phyloP scores from a whole-genome alignment of 2,113 vertebrate genomes.

The Zosterops lateralis region DNA sequence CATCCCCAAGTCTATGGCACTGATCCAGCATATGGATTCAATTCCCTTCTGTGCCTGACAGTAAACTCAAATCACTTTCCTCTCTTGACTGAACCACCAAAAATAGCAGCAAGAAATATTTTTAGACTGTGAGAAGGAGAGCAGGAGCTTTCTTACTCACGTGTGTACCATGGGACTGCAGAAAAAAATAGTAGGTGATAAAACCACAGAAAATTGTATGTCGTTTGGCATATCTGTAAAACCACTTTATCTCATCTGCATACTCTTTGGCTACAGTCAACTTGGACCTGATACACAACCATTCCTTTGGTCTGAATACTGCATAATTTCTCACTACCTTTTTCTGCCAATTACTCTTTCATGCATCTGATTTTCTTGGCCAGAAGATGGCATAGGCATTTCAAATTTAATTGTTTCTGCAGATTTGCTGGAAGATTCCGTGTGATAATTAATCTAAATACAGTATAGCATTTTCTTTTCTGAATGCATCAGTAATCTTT shows the following conservation, averaged over 20 bases:
- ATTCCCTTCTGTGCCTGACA: neutral
- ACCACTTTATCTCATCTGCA: neutral
- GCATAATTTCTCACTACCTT: neutral
- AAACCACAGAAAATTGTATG: neutral
- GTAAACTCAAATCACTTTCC: conserved; percentile 27
- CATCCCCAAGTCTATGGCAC: neutral
- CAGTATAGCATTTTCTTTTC: neutral
- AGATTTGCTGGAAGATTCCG: neutral
- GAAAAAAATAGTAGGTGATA: neutral
- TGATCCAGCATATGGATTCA: conserved; percentile 17
- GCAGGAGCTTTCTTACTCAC: neutral
- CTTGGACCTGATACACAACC: neutral
- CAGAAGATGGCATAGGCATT: conserved; percentile 55
- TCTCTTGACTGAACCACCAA: neutral
- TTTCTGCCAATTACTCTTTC: neutral
- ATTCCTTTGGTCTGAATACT: neutral
- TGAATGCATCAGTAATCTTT: neutral
- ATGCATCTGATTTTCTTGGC: conserved; percentile 18
- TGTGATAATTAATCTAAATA: conserved; percentile 2
- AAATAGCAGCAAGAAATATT: conserved; percentile 35
- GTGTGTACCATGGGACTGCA: neutral
- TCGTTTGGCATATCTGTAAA: neutral
- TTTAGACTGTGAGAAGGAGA: conserved; percentile 5
- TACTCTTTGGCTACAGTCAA: neutral
- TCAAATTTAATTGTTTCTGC: conserved; percentile 37